Conservation (phyloP, 2,797 vertebrate species). For the Yasuhikotakia modesta region DNA sequence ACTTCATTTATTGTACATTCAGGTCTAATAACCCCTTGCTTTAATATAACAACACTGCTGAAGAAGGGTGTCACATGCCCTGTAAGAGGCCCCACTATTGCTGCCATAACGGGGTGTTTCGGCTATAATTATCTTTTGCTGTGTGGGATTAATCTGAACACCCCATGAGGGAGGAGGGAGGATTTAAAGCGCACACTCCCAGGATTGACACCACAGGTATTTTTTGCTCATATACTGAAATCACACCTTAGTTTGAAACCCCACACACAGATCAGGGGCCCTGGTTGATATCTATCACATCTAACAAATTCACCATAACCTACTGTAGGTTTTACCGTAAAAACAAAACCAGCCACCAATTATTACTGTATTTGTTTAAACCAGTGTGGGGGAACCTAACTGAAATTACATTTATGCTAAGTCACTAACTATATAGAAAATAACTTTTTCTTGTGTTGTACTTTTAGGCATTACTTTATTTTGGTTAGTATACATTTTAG, state of each 20-base stretch:
- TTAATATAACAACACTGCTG: constrained; percentile 27
- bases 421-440: too few relatives aligned
- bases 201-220: constrained; percentile 25
- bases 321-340: too few relatives aligned
- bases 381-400: background rate
- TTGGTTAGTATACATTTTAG: too few relatives aligned
- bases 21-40: constrained; percentile 26
- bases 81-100: constrained; percentile 50
- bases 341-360: background rate
- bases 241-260: background rate
- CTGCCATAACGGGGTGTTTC: constrained; percentile 36
- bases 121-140: constrained; percentile 83
- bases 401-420: too few relatives aligned
- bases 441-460: too few relatives aligned
- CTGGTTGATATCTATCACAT: background rate
- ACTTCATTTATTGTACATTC: constrained; percentile 11
- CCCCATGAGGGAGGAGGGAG: constrained; percentile 67
- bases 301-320: background rate
- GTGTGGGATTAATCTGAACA: constrained; percentile 74
- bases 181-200: constrained; percentile 31
- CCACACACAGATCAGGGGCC: background rate
- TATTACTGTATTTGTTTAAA: background rate
- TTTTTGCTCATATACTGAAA: constrained; percentile 28
- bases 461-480: too few relatives aligned
- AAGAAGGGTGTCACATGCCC: constrained; percentile 33